A percentile compares a stretch with the other conserved stretches of the same genome.
phyloP scores from a whole-genome alignment of 2,888 invertebrate species.

The Sesia bembeciformis region DNA sequence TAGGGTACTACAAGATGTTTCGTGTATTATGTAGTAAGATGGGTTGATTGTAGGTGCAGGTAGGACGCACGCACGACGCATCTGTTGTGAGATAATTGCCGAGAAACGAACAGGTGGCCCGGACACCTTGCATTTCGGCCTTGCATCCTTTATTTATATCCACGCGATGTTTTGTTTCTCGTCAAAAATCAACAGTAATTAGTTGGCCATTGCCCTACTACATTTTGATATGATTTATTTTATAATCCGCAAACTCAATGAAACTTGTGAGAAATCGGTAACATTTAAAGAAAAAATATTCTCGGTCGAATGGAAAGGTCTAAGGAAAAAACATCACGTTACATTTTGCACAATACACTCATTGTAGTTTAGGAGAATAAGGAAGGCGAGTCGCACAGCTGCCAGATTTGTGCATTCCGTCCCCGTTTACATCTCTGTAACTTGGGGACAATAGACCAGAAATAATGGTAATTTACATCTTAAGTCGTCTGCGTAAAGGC shows the following conservation, averaged over 20 bases:
- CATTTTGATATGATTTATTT: no score
- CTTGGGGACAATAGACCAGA: constrained; percentile 45
- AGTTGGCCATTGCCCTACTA: no score
- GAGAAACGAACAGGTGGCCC: constrained; percentile 51
- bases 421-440: constrained; percentile 69
- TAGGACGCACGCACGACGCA: constrained; percentile 51
- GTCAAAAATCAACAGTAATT: no score
- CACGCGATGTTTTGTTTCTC: no score
- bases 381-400: constrained; percentile 62
- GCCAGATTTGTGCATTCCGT: constrained; percentile 67
- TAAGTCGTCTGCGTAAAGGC: constrained; percentile 64
- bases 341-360: constrained; percentile 66
- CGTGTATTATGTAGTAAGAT: not conserved
- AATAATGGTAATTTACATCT: constrained; percentile 74
- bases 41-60: not conserved
- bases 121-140: constrained; percentile 55
- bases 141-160: constrained; percentile 1
- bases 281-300: no score
- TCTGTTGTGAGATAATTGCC: constrained; percentile 66
- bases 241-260: no score
- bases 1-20: no score
- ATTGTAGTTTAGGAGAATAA: constrained; percentile 57
- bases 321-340: constrained; percentile 39
- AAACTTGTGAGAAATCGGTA: no score
- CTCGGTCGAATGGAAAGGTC: no score